These are phyloP conservation scores for Aphelinus certus DNA, from an alignment of 1,140 invertebrate species.

Conservation along the genomic window DNA sequence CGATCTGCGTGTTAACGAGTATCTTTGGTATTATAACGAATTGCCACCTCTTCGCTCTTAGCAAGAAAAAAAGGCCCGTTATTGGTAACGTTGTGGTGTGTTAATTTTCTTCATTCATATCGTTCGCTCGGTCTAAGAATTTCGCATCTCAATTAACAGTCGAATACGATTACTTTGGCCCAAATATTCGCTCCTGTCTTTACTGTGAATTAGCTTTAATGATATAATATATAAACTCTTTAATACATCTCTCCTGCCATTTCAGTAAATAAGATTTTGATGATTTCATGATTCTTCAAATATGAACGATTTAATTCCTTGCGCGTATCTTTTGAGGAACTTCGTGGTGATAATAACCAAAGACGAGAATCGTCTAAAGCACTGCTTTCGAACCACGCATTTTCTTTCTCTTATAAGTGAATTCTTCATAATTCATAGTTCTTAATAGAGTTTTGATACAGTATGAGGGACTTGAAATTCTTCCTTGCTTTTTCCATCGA, in stretches of 20 bases:
- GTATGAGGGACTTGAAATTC: neutral
- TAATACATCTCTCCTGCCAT: conserved; percentile 10
- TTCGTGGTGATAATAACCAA: conserved; percentile 32
- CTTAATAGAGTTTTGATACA: too few species aligned
- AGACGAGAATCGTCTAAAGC: conserved; percentile 34
- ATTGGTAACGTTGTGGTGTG: conserved; percentile 35
- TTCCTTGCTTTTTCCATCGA: neutral
- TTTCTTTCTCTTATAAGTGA: conserved; percentile 22
- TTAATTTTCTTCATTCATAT: neutral
- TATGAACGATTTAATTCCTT: conserved; percentile 27
- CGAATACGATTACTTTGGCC: conserved; percentile 31
- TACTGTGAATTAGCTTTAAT: too few species aligned
- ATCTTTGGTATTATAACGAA: conserved; percentile 57
- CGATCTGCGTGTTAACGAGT: conserved; percentile 39
- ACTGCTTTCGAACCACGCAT: conserved; percentile 28
- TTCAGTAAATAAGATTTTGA: conserved; percentile 5
- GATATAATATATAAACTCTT: conserved; percentile 32
- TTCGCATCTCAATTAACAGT: conserved; percentile 26
- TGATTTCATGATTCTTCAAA: neutral
- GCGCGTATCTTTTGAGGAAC: conserved; percentile 38
- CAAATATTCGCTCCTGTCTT: conserved; percentile 1
- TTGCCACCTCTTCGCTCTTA: conserved; percentile 25
- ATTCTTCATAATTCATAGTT: conserved; percentile 21
- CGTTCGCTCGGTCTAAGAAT: neutral
- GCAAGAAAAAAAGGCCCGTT: conserved; percentile 19